Base-by-base conservation (phyloP, 2,888 invertebrate species). In the Aphidoletes aphidimyza region DNA sequence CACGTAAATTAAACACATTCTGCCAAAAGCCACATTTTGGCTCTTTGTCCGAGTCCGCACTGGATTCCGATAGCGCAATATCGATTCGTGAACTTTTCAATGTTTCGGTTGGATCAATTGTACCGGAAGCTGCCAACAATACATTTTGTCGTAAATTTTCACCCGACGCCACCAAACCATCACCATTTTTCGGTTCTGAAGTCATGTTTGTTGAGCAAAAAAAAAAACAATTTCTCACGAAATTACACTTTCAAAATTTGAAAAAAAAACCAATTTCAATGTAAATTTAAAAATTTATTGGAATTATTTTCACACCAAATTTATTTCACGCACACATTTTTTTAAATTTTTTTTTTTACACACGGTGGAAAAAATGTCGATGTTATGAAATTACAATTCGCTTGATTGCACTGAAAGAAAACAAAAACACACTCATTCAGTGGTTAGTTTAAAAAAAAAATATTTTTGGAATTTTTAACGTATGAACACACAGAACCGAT, bases 121-220 rank as follows among this genome's bases (percentile, higher is more conserved):
- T 36, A 6, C 78, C 78, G 0, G 81, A 37, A n/a, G 81, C n/a
- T 37, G 81, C 81, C n/a, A 81, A 22, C 37, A 81, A 30, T n/a
- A 81, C 81, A 81, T 81, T 81, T 81, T 81, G 81, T 37, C 81
- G 81, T n/a, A 81, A 11, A 37, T 81, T 81, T 37, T 36, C 81
- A 37, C 81, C 37, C 9, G 81, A 78, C 78, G 36, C 78, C 34
- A 54, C 54, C 8, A 78, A 34, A 36, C 36, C 36, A 36, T 78
- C 78, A 37, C 81, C 37, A 81, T 81, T 37, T 37, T 22, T 37
- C 8, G 37, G 37, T n/a, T 81, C 81, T 81, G 81, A 81, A 11
- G 81, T 37, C 81, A 81, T 81, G 5, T 34, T 78, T 14, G 14
- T 54, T 26, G 5, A 54, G 22, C n/a, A 47, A 47, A 14, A 47